Percentiles rank a stretch among this genome's conserved stretches.
phyloP scores from a whole-genome alignment of 2,797 vertebrate genomes.

The Sus cebifrons region DNA sequence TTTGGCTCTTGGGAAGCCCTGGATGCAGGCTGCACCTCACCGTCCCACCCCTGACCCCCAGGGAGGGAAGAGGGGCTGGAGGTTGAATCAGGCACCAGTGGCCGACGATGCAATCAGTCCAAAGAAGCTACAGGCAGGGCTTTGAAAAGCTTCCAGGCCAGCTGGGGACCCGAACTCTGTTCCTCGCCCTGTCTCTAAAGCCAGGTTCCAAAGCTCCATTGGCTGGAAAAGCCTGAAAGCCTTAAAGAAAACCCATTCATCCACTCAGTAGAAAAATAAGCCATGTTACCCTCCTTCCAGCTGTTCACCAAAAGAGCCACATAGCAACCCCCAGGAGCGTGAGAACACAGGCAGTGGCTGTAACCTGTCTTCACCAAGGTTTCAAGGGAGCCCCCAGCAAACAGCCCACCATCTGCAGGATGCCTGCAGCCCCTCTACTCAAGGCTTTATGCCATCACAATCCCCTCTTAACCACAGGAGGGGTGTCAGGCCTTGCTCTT shows the following conservation, averaged over 20 bases:
- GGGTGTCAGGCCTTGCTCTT: neutral
- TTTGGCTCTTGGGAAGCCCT: neutral
- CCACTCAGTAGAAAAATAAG: neutral
- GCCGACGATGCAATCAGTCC: neutral
- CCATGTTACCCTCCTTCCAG: neutral
- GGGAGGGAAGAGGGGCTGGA: neutral
- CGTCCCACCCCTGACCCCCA: neutral
- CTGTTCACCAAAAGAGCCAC: neutral
- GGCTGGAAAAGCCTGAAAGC: neutral
- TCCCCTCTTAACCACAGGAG: neutral
- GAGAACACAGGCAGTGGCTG: neutral
- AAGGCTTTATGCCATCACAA: neutral
- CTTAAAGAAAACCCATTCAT: neutral
- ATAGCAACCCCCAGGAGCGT: neutral
- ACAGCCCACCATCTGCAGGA: neutral
- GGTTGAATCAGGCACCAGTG: neutral
- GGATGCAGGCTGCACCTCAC: no score
- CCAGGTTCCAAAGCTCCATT: neutral
- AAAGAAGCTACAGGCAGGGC: neutral
- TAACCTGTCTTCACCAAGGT: neutral
- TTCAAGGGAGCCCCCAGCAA: neutral
- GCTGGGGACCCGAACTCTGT: neutral
- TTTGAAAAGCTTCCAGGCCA: neutral
- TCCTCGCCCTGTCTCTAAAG: neutral
- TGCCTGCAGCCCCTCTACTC: neutral